Evolutionary conservation across 2,797 vertebrate genomes (phyloP).

Genomic region (Halcyon leucocephala): DNA sequence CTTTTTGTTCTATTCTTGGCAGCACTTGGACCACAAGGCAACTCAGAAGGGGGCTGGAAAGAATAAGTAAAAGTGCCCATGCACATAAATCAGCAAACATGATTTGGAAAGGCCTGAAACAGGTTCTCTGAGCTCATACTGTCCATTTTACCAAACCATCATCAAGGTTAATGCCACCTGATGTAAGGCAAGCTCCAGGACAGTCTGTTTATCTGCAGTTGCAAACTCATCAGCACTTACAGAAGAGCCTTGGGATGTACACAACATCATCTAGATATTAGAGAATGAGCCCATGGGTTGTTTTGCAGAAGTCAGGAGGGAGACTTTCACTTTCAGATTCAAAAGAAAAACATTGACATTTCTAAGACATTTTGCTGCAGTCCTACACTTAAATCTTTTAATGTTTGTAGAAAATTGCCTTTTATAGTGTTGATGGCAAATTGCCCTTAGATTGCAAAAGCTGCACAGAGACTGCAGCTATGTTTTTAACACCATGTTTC

Average conservation of each 20-base stretch:
- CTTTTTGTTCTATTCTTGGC: not conserved
- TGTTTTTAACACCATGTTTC: conserved; percentile 30
- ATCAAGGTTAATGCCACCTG: not conserved
- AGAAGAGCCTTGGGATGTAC: not conserved
- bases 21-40: not conserved
- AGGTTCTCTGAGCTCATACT: not conserved
- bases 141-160: not conserved
- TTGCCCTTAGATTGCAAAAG: conserved; percentile 32
- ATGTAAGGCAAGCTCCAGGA: not conserved
- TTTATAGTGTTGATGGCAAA: conserved; percentile 24
- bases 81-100: not conserved
- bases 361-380: not conserved
- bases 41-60: not conserved
- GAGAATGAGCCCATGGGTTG: not conserved
- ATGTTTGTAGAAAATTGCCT: conserved; percentile 56
- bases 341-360: not conserved
- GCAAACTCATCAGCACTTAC: not conserved
- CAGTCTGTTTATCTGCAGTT: not conserved
- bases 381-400: conserved; percentile 28
- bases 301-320: not conserved
- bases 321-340: not conserved
- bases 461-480: not conserved
- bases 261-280: not conserved
- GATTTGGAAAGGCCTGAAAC: not conserved
- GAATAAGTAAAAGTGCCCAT: not conserved